Base-by-base conservation (phyloP, 2,797 vertebrate genomes). In the Oophaga sylvatica region DNA sequence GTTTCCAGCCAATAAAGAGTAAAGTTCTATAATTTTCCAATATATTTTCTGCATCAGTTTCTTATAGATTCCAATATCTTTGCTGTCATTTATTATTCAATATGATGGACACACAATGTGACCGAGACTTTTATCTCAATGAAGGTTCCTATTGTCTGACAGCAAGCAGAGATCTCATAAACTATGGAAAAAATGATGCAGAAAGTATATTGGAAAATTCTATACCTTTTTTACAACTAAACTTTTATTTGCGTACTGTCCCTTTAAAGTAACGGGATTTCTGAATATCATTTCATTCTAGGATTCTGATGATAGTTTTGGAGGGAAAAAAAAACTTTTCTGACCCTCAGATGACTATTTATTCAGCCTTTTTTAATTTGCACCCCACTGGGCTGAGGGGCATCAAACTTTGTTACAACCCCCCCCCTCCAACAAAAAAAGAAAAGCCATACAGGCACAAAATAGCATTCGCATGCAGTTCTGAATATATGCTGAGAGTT, bases 81-180 rank as follows among this genome's bases (percentile, higher is more conserved):
- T 53, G 73, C 20, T 48, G 73, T 20, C 31, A 41, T 41, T 31
- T 5, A 17, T 35, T 68, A 4, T 41, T 41, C 35, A 41, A 41
- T 41, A 15, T 71, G 31, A 71, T 0, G 68, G 68, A 71, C 2
- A 19, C 68, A 41, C 5, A 65, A 26, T 17, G 41, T 45, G 70
- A 45, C 70, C 65, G 2, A 22, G 70, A 45, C 20, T 35, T 16
- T 22, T n/a, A 70, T 70, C 17, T 9, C n/a, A 16, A 2, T n/a
- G 9, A 11, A 22, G 20, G 62, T 17, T 9, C 16, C 15, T 8
- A 7, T 8, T 35, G 10, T 8, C 20, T 19, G 7, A 71, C 68
- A 71, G 68, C 68, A 71, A 71, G 68, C 68, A 35, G 68, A 71
- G 68, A 71, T 71, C 31, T 71, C 19, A 15, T 31, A 35, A 70